Evolutionary conservation across 2,113 vertebrate genomes (phyloP), one percentile per base, ranked within the genome.

Genomic region (Hypocryptadius cinnamomeus): DNA sequence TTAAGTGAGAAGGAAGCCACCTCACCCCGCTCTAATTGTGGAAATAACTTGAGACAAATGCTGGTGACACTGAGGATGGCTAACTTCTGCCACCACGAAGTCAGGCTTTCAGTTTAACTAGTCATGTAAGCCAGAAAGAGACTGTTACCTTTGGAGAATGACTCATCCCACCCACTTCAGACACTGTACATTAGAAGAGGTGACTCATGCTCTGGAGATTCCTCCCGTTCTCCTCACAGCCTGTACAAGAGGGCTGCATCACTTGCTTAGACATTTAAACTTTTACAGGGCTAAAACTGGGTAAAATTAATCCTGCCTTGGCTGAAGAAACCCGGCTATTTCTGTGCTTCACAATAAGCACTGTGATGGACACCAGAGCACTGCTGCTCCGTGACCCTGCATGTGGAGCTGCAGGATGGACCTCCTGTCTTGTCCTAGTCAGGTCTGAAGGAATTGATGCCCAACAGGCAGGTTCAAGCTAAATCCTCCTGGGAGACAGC

Each of bases 121-220:
- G 88, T 94, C 69, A 71, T 93, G 93, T 84, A 77, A 94, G 24
- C 22, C 79, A 65, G 93, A 92, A 87, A 79, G 57, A 76, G 74
- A 95, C 74, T 81, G 65, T 79, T 94, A 87, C 91, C 87, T 91
- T 95, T 64, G 71, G 74, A 95, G 68, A 54, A 71, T 96, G 95
- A 96, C 13, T 96, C 95, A 96, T 70, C 39, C 93, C 96, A 95
- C 96, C 96, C 93, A 96, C 96, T 96, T 80, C 17, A 95, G 92
- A 42, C 82, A 22, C 72, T 70, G 50, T 10, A 33, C 72, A 74
- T 59, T n/a, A 81, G 64, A 63, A 48, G 69, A 92, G 28, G 79
- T 96, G 96, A 96, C 92, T 96, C 95, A 96, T 39, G 54, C 82
- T 77, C 82, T 73, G 71, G 90, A 96, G 85, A 80, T 93, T 63